These are phyloP conservation scores for Chironomus tepperi DNA, from an alignment of 1,140 invertebrate species.

Conservation along the genomic window DNA sequence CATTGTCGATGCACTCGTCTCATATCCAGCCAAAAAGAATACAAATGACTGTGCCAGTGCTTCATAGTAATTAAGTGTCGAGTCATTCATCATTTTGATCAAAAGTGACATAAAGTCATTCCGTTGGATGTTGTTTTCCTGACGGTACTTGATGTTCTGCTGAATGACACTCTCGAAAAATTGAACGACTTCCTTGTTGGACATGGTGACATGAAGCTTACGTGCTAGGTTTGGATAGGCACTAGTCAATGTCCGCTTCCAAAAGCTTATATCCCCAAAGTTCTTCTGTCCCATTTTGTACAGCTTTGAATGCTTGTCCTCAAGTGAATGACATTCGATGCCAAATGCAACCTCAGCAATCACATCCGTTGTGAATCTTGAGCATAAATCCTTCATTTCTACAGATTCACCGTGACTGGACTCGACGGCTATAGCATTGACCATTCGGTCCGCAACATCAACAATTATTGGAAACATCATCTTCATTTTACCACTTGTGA, in stretches of 20 bases:
- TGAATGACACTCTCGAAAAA: conserved; percentile 48
- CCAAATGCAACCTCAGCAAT: conserved; percentile 33
- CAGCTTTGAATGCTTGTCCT: conserved; percentile 28
- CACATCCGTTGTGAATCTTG: conserved; percentile 31
- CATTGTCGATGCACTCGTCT: conserved; percentile 40
- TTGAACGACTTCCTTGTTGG: conserved; percentile 16
- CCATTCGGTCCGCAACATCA: conserved; percentile 26
- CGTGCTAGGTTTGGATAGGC: neutral
- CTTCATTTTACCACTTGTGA: conserved; percentile 44
- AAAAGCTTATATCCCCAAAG: neutral
- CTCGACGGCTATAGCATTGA: conserved; percentile 22
- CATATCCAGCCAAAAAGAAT: conserved; percentile 37
- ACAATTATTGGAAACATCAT: conserved; percentile 38
- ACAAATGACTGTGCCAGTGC: conserved; percentile 36
- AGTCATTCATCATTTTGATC: conserved; percentile 46
- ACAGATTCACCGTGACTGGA: conserved; percentile 28
- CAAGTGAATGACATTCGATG: conserved; percentile 32
- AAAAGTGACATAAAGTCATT: conserved; percentile 52
- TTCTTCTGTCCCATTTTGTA: conserved; percentile 26
- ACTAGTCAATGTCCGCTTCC: neutral
- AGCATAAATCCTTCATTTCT: conserved; percentile 30
- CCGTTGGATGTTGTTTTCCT: conserved; percentile 40
- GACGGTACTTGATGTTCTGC: conserved; percentile 45
- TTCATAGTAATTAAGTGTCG: conserved; percentile 33
- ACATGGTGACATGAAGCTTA: neutral